Conservation (phyloP, 2,888 invertebrate genomes). For the Tetragonisca angustula region DNA sequence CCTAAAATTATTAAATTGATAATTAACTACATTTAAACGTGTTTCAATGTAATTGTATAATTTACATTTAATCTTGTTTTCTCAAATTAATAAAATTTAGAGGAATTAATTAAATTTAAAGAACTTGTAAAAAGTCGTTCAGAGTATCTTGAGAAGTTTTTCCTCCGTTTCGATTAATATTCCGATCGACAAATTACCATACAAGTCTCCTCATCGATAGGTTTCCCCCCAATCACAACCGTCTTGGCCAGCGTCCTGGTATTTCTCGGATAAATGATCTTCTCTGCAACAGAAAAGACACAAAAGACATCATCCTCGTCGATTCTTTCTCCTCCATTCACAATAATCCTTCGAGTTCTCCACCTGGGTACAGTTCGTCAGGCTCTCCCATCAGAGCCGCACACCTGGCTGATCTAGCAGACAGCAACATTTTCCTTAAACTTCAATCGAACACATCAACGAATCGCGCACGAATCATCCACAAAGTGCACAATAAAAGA, state of each 20-base stretch:
- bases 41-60: too few species aligned
- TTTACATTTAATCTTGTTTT: too few species aligned
- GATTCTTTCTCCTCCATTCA: not conserved
- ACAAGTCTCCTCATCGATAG: constrained; percentile 88
- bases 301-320: not conserved
- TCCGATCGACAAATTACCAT: constrained; percentile 84
- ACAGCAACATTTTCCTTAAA: constrained; percentile 71
- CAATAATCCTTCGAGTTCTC: constrained; percentile 1
- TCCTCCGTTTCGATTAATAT: not conserved
- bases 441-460: not conserved
- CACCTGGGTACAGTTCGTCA: constrained; percentile 81
- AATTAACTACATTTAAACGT: too few species aligned
- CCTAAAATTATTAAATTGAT: too few species aligned
- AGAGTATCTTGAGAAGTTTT: not conserved
- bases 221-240: constrained; percentile 87
- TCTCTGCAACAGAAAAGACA: constrained; percentile 84
- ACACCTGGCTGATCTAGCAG: constrained; percentile 77
- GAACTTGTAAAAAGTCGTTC: not conserved
- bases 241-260: constrained; percentile 85
- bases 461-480: not conserved
- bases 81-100: not conserved
- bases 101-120: not conserved
- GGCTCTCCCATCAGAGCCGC: constrained; percentile 81
- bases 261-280: constrained; percentile 87
- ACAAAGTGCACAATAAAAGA: not conserved